Evolutionary conservation across 2,113 vertebrate species (phyloP).

Genomic region (Pygathrix nemaeus): DNA sequence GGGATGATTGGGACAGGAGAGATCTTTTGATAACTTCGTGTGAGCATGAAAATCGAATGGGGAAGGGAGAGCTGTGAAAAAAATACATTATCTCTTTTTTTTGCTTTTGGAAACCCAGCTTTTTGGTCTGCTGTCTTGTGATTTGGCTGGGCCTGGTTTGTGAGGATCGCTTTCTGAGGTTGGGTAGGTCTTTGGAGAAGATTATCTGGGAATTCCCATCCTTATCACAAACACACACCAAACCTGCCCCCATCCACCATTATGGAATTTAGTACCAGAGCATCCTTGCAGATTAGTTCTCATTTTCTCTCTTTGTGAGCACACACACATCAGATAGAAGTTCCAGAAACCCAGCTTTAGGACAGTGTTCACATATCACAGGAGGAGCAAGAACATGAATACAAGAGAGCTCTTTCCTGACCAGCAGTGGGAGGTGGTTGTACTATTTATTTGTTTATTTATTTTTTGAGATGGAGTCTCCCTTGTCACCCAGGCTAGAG

Average conservation of each 20-base stretch:
- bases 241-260: rapidly evolving
- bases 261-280: not conserved
- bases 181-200: not conserved
- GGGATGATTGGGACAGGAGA: not conserved
- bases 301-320: not conserved
- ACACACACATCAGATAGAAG: not conserved
- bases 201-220: too few species aligned
- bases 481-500: too few species aligned
- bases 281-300: not conserved
- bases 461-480: not conserved
- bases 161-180: not conserved
- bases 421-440: not conserved
- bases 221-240: not conserved
- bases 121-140: not conserved
- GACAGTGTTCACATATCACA: rapidly evolving
- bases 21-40: not conserved
- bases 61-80: not conserved
- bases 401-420: not conserved
- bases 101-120: not conserved
- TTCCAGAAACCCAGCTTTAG: not conserved
- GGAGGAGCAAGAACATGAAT: not conserved
- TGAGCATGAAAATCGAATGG: not conserved
- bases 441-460: not conserved
- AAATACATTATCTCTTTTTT: not conserved
- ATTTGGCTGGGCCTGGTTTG: not conserved